Base-by-base conservation (phyloP, 2,113 vertebrate genomes). In the Ranitomeya imitator region DNA sequence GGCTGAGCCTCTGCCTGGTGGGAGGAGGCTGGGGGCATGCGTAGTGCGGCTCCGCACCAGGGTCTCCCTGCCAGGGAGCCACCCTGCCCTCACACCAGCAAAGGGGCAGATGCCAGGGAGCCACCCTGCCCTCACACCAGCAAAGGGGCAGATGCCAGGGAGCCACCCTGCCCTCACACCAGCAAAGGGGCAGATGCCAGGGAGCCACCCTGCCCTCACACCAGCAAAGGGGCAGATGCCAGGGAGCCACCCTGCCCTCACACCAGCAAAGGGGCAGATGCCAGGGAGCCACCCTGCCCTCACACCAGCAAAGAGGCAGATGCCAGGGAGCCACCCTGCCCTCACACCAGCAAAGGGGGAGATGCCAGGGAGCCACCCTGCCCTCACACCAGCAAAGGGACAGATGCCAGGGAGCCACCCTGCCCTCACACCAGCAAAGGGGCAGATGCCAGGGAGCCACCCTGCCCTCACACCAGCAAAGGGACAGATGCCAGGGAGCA, bases 21-120 rank as follows among this genome's bases (percentile, higher is more conserved):
- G 73, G 73, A 73, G 78, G 78, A 59, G 86, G 83, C 65, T 31
- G 52, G 51, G 83, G 23, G 67, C 83, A 74, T 85, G 54, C 78
- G 83, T 59, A 83, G 16, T 69, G 51, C 26, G 19, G 23, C 69
- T 55, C 23, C 15, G 4, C 31, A 11, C 13, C 9, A 37, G 54
- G 26, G 79, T 51, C 26, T 13, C 79, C 86, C 79, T 82, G 86
- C 67, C 52, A 74, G 15, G 77, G 6, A 57, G 7, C 14, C 7
- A 11, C 23, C 6, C 23, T 4, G 23, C 65, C 3, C n/a, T 23
- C 63, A 67, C 21, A 23, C 63, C 23, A 0, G 26, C 26, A 31
- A 31, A 31, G 26, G 26, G 26, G 26, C 26, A 2, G 2, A 31
- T 82, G 86, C 67, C 52, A 74, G 15, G 77, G 6, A 57, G 7